phyloP scores from a whole-genome alignment of 2,113 vertebrate species.

The Patagioenas fasciata region DNA sequence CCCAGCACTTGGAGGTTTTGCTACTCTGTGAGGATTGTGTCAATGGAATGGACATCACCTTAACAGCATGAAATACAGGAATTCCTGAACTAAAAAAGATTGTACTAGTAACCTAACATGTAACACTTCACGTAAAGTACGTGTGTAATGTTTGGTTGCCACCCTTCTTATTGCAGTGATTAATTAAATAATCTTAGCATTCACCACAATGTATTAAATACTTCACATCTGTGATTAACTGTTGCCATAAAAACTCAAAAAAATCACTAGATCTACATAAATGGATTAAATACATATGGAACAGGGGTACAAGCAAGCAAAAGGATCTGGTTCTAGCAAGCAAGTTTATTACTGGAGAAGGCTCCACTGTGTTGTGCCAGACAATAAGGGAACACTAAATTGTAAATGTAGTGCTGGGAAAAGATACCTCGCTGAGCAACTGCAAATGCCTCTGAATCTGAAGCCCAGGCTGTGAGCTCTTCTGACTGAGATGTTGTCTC shows the following conservation, averaged over 20 bases:
- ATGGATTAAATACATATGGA: not conserved
- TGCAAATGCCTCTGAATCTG: not conserved
- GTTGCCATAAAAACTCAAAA: not conserved
- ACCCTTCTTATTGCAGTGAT: not conserved
- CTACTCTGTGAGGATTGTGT: not conserved
- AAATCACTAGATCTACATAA: not conserved
- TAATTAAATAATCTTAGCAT: not conserved
- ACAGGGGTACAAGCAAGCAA: not conserved
- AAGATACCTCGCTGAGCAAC: not conserved
- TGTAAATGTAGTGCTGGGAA: not conserved
- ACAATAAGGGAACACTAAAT: not conserved
- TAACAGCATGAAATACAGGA: not conserved
- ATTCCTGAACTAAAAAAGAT: not conserved
- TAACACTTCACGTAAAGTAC: not conserved
- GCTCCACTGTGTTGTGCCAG: not conserved
- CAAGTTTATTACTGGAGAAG: not conserved
- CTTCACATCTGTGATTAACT: not conserved
- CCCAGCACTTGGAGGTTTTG: not conserved
- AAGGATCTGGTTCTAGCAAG: not conserved
- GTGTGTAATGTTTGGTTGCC: not conserved
- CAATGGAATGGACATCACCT: not conserved
- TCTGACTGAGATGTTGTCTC: not conserved
- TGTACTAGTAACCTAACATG: not conserved
- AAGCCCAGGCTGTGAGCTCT: not conserved
- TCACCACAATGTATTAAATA: not conserved